Evolutionary conservation across 1,140 invertebrate genomes (phyloP), one percentile per base, ranked within the genome.

Genomic region (Scylla paramamosain): DNA sequence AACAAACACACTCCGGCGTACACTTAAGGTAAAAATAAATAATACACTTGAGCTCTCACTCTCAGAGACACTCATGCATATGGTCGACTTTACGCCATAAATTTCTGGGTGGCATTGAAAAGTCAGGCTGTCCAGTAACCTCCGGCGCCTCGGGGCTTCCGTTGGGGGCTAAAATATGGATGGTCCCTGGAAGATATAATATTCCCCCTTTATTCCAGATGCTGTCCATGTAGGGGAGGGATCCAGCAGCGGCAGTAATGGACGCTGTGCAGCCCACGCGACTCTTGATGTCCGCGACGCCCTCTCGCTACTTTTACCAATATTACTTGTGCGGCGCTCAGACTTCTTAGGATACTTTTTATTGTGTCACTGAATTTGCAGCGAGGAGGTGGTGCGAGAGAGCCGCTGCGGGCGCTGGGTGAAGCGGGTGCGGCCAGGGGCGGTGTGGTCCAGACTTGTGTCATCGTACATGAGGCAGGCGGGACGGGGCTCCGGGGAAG

Each of bases 391-490:
- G 29, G 3, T 88, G 1, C 0, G 86, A 45, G 86, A 29, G 31
- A 88, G 86, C n/a, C 31, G 67, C 52, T 77, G 67, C 6, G 1
- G 67, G 8, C n/a, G 52, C 52, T 31, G 46, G 46, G 46, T 91
- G 25, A 28, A 14, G 28, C 12, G 90, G 48, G 46, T n/a, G 28
- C n/a, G 20, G 59, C 6, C 16, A 84, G 25, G 14, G 46, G 83
- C 82, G 29, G 45, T 46, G 20, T 83, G 25, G 16, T 12, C 20
- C 12, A 31, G 28, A 16, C 6, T 45, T 3, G 25, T 25, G 93
- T 94, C 59, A 94, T 94, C 93, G 93, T 94, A 94, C 87, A 52
- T 94, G 48, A 46, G 93, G 87, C 93, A 88, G 52, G 87, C 59
- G 25, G 83, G 32, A 20, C 84, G 25, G 48, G 25, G 86, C 14